phyloP scores from a whole-genome alignment of 37 sponge, comb jelly and placozoan species.

The Cliona cf. orientalis region DNA sequence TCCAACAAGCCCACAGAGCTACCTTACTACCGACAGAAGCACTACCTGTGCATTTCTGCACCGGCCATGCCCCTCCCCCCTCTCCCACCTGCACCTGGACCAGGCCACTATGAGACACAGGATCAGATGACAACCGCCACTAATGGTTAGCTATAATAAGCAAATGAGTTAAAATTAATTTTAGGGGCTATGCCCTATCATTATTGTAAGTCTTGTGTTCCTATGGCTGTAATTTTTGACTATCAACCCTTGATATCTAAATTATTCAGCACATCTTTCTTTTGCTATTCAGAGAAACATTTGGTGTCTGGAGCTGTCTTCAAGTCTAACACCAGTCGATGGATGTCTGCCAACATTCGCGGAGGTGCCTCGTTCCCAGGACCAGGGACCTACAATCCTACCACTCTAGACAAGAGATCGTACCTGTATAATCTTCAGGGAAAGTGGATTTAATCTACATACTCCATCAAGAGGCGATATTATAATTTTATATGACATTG shows the following conservation, averaged over 20 bases:
- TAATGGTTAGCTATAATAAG: background rate
- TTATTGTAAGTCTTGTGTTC: constrained; percentile 1
- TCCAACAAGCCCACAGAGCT: background rate
- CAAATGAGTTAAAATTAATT: background rate
- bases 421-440: constrained; percentile 46
- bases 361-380: background rate
- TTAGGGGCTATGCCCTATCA: background rate
- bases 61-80: constrained; percentile 92
- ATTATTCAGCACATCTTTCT: background rate
- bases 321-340: constrained; percentile 62
- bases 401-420: constrained; percentile 27
- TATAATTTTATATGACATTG: background rate
- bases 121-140: constrained; percentile 1
- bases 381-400: constrained; percentile 62
- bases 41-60: constrained; percentile 83
- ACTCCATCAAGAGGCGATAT: background rate
- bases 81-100: constrained; percentile 85
- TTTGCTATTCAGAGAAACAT: background rate
- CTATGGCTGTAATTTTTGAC: background rate
- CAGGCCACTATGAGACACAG: constrained; percentile 85
- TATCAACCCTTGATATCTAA: background rate
- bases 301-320: constrained; percentile 61
- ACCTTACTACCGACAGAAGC: constrained; percentile 44
- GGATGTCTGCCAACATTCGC: constrained; percentile 7
- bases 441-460: constrained; percentile 53